Evolutionary conservation across 2,113 vertebrate genomes (phyloP).

Genomic region (Gracilinanus agilis): DNA sequence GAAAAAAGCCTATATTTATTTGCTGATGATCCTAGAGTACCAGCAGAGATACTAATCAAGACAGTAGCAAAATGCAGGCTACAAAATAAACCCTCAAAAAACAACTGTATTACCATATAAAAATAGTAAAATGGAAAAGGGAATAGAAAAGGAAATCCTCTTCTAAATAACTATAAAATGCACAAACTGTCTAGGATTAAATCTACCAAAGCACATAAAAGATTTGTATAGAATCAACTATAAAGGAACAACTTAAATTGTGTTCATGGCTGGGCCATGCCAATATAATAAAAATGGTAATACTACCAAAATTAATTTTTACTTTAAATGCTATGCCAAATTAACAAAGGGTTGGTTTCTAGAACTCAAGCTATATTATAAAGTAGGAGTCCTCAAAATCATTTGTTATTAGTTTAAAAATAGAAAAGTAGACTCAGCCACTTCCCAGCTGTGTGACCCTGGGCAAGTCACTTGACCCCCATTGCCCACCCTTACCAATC

Average conservation of each 20-base stretch:
- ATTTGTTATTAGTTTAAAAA: neutral
- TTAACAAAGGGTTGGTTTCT: no score
- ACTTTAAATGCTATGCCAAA: no score
- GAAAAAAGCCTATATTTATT: neutral
- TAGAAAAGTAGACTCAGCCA: neutral
- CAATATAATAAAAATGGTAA: no score
- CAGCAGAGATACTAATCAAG: neutral
- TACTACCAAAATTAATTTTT: no score
- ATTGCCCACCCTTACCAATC: no score
- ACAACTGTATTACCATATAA: neutral
- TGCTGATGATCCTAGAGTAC: neutral
- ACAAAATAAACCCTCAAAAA: neutral
- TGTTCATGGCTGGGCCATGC: no score
- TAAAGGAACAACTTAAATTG: neutral
- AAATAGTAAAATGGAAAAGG: neutral
- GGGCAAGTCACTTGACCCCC: no score
- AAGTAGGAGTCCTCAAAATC: neutral
- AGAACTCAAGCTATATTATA: neutral
- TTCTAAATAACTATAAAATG: neutral
- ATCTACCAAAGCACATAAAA: neutral
- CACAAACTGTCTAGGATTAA: neutral
- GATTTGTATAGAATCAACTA: neutral
- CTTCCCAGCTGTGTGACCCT: no score
- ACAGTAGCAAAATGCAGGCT: neutral
- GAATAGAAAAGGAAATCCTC: no score